Evolutionary conservation across 2,888 invertebrate genomes (phyloP), one percentile per base, ranked within the genome.

Genomic region (Epicampocera succincta): DNA sequence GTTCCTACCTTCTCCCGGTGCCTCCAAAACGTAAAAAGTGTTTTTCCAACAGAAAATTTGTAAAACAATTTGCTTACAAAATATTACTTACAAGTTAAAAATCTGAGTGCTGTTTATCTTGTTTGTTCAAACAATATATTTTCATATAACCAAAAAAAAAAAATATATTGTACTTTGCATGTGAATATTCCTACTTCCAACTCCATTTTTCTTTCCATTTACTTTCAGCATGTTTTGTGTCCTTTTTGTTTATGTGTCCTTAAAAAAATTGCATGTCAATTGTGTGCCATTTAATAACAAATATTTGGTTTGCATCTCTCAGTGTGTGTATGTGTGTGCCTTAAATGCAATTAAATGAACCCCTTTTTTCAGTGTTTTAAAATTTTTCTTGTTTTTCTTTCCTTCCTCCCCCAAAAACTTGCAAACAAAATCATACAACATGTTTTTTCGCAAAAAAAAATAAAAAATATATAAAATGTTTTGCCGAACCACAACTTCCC

Each of bases 361-460:
- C 72, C 78, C 56, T 17, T 52, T 25, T 56, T 72, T 66, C 66
- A 60, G 72, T 73, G 73, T 78, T 78, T 60, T 29, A 6, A 25
- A 52, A 11, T 25, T 60, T 54, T 77, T 77, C 56, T 73, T 77
- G 38, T 81, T 74, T 71, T 74, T 82, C 69, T 82, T 44, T 40
- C 65, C 65, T 38, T 1, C 58, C 69, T 69, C 54, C 40, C 52
- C 33, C 5, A 3, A 44, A 15, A 17, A 40, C n/a, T 21, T 58
- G 54, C 29, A 72, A 65, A 44, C 25, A 56, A 44, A 44, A 58
- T 56, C 17, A 50, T 29, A 12, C 54, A n/a, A 48, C 12, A 61
- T 50, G 12, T 50, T 38, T 86, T 82, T 85, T 83, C 87, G 13
- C 15, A 81, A 52, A 75, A 54, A 54, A 61, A 76, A 73, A 66